Evolutionary conservation across 2,888 invertebrate genomes (phyloP), one percentile per base, ranked within the genome.

Genomic region (Seira ritae): DNA sequence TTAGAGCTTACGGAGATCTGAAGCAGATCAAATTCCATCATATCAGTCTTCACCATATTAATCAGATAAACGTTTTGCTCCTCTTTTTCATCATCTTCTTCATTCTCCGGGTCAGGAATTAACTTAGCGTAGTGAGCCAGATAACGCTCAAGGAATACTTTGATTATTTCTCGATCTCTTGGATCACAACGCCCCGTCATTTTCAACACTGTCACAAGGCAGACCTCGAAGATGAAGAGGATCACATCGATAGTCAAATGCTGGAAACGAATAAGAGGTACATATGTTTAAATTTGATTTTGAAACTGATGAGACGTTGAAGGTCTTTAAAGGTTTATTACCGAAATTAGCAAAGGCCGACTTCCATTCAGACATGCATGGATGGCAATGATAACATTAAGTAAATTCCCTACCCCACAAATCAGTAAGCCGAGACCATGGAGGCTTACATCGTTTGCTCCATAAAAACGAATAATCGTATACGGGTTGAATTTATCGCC

Each of bases 1-100:
- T n/a, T n/a, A n/a, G n/a, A n/a, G 1, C 50, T 1, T 42, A 83
- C 82, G 19, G 77, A 83, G 24, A 78, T 37, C 20, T 83, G 82
- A 22, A 83, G 20, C n/a, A 67, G 19, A 19, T 83, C 82, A 60
- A 83, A 17, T 17, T 73, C 72, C 6, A 37, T 55, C 4, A 72
- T 83, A 17, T 78, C 77, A 24, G 65, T 77, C 37, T 62, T 77
- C 12, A 68, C 60, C 42, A 24, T 17, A 17, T 62, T 46, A 1
- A 1, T 3, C 15, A 50, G 50, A 15, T 50, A 50, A n/a, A 50
- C 12, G 3, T n/a, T 50, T 3, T 42, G 42, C 42, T 50, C 15
- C 15, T 50, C 50, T 3, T 3, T n/a, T n/a, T 50, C 50, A 15
- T 50, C 15, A 2, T 15, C 2, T 12, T 50, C 50, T 1, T 50